phyloP scores from a whole-genome alignment of 2,888 invertebrate genomes.

The Scrobipalpa atriplicella region DNA sequence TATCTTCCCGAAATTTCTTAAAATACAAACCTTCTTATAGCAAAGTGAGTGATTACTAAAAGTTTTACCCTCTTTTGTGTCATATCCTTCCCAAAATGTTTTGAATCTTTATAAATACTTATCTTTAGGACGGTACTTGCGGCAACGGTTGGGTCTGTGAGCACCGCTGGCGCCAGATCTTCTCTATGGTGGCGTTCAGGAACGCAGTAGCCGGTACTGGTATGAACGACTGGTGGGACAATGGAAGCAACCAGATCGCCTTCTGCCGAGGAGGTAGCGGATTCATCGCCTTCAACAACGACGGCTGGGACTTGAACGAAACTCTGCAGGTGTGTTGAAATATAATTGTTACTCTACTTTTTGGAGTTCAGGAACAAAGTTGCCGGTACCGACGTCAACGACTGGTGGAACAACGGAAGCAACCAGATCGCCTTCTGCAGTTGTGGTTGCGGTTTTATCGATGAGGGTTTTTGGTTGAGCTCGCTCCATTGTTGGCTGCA shows the following conservation, averaged over 20 bases:
- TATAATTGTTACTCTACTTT: conserved; percentile 15
- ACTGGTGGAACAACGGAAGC: conserved; percentile 92
- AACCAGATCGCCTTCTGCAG: conserved; percentile 94
- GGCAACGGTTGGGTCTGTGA: conserved; percentile 92
- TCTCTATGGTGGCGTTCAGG: conserved; percentile 90
- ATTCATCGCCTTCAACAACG: conserved; percentile 90
- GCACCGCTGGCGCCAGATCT: conserved; percentile 92
- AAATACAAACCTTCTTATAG: too few relatives aligned
- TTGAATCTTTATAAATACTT: background rate
- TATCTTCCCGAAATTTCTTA: too few relatives aligned
- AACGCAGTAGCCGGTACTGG: conserved; percentile 84
- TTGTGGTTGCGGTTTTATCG: conserved; percentile 88
- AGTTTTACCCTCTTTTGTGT: too few relatives aligned
- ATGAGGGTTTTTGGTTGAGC: too few relatives aligned
- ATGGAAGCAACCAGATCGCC: conserved; percentile 91
- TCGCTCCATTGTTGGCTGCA: too few relatives aligned
- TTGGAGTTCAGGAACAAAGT: conserved; percentile 88
- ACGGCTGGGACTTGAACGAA: conserved; percentile 82
- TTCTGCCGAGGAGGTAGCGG: conserved; percentile 90
- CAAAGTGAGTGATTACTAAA: too few relatives aligned
- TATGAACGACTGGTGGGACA: conserved; percentile 90
- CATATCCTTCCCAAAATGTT: too few relatives aligned
- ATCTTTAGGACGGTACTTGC: conserved; percentile 83
- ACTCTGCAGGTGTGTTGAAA: conserved; percentile 77
- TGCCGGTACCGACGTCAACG: conserved; percentile 76